Evolutionary conservation across 2,797 vertebrate genomes (phyloP), one percentile per base, ranked within the genome.

Genomic region (Naso thynnoides): DNA sequence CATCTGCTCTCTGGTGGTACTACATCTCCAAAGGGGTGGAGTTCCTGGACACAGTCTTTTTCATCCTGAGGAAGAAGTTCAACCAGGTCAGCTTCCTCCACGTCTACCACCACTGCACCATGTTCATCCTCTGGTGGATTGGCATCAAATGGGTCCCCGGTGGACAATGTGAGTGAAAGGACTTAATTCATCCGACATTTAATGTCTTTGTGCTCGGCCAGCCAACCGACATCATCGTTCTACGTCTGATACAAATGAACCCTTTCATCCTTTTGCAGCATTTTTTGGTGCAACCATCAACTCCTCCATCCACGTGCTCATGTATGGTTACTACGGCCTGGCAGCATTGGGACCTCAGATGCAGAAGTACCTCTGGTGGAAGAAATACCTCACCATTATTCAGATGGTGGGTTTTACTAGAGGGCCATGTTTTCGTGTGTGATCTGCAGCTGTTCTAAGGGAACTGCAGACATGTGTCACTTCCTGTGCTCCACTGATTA

Each of bases 111-210:
- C 98, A 99, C 94, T 99, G 96, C 89, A 98, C 98, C 77, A 99
- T 99, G 98, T 99, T 99, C 92, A 98, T 98, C 29, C 94, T 99
- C 73, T 99, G 98, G 98, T 99, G 98, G 98, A 97, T 99, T 75
- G 98, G 98, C 81, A 98, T 99, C 88, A 99, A 99, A 72, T 99
- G 98, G 98, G 98, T 99, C 50, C 97, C 98, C 19, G 98, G 98
- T 44, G 98, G 98, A 90, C 98, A 99, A 93, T 96, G 98, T 99
- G 87, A 96, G 96, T 94, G 76, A 39, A 50, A 41, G 23, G 24
- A 2, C 8, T 42, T 42, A 73, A 45, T 16, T 50, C 2, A 14
- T 62, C 36, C 19, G 19, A n/a, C n/a, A n/a, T 7, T 31, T 8
- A 6, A 41, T 63, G 8, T 55, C 13, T 6, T 38, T 67, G n/a